Conservation (phyloP, 2,888 invertebrate species). For the Cosmia trapezina region DNA sequence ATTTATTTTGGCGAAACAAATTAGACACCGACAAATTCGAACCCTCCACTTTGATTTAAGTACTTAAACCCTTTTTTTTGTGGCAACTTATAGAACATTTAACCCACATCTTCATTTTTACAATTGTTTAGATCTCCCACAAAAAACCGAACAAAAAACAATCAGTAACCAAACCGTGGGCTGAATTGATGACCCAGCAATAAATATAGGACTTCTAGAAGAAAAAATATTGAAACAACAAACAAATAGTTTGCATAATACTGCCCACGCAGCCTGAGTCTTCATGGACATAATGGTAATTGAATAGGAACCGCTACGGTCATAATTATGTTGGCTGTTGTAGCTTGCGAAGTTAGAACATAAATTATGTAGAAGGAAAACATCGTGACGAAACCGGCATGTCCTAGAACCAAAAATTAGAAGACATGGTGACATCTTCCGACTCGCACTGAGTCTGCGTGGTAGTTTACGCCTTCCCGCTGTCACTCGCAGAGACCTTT, state of each 20-base stretch:
- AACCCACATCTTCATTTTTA: constrained; percentile 5
- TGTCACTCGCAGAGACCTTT: too few relatives aligned
- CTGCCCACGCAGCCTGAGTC: constrained; percentile 21
- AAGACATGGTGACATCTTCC: too few relatives aligned
- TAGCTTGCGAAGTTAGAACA: not conserved
- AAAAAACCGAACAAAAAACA: not conserved
- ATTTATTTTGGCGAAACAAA: not conserved
- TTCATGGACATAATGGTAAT: constrained; percentile 49
- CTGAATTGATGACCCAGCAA: not conserved
- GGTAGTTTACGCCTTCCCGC: too few relatives aligned
- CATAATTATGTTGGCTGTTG: constrained; percentile 10
- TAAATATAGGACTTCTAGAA: not conserved
- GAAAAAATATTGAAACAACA: constrained; percentile 27
- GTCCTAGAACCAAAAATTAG: too few relatives aligned
- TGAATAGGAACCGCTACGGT: constrained; percentile 27
- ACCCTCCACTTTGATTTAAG: not conserved
- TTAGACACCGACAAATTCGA: not conserved
- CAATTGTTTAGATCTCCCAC: not conserved
- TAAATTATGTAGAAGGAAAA: not conserved
- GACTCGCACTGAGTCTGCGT: too few relatives aligned
- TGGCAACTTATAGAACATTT: not conserved
- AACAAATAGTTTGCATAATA: constrained; percentile 34
- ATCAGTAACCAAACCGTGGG: not conserved
- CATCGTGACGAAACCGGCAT: too few relatives aligned
- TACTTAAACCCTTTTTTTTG: constrained; percentile 6